Percentiles rank a stretch among this genome's conserved stretches.
These are phyloP conservation scores for Actinemys pallida DNA, from an alignment of 2,113 vertebrate genomes.

Conservation along the genomic window DNA sequence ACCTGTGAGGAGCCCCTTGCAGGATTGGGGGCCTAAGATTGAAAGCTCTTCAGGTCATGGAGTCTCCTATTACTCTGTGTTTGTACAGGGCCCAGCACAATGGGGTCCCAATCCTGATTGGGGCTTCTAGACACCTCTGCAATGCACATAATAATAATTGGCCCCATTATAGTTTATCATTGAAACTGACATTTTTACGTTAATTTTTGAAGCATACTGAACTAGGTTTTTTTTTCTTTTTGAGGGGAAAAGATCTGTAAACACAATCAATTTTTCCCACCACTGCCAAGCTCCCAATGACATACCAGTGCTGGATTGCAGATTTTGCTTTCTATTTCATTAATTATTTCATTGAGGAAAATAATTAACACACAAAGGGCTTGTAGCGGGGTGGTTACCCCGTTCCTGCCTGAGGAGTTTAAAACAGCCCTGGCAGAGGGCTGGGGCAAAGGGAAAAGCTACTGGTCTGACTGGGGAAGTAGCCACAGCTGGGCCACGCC, in stretches of 20 bases:
- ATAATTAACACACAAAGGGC: not conserved
- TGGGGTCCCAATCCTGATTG: not conserved
- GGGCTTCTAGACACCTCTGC: not conserved
- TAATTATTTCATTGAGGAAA: not conserved
- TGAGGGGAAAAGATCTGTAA: not conserved
- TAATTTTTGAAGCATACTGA: not conserved
- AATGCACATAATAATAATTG: not conserved
- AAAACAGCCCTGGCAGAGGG: too few species aligned
- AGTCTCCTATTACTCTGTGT: not conserved
- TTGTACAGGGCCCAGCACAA: not conserved
- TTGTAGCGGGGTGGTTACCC: too few species aligned
- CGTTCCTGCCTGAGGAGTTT: too few species aligned
- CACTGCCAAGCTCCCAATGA: not conserved
- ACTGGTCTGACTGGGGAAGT: too few species aligned
- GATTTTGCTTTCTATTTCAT: not conserved
- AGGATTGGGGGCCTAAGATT: not conserved
- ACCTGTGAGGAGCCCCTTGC: not conserved
- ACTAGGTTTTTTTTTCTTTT: not conserved
- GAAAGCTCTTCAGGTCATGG: not conserved
- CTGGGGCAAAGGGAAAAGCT: too few species aligned
- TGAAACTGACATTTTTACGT: not conserved
- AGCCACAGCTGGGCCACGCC: too few species aligned
- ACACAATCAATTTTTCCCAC: not conserved
- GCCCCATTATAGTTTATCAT: not conserved
- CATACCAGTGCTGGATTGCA: not conserved